A percentile compares a stretch with the other conserved stretches of the same genome.
phyloP scores from a whole-genome alignment of 2,113 vertebrate genomes.

The Lucifuga dentata region DNA sequence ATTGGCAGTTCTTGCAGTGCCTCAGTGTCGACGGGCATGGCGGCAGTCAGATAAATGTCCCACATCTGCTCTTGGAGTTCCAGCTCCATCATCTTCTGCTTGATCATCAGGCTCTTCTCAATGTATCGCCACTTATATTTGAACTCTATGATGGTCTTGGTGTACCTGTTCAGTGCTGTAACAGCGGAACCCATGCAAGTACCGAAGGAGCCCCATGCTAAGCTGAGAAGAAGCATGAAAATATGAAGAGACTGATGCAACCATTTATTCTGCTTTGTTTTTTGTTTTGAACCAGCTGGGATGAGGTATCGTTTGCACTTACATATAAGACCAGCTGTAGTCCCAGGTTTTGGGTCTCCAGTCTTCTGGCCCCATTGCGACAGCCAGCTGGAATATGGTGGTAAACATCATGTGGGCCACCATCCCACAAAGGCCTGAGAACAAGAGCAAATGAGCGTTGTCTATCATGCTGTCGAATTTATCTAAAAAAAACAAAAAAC shows the following conservation, averaged over 20 bases:
- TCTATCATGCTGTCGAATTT: no score
- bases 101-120: constrained; percentile 85
- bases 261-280: no score
- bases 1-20: constrained; percentile 64
- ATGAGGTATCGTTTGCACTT: constrained; percentile 29
- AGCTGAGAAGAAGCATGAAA: constrained; percentile 69
- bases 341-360: constrained; percentile 97
- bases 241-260: not conserved
- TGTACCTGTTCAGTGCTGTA: constrained; percentile 87
- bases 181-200: constrained; percentile 93
- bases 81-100: constrained; percentile 81
- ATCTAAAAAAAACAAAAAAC: no score
- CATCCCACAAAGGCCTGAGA: constrained; percentile 94
- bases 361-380: constrained; percentile 93
- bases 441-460: not conserved
- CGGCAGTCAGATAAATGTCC: constrained; percentile 82
- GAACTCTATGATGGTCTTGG: constrained; percentile 88
- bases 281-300: not conserved
- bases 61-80: constrained; percentile 83
- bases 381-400: constrained; percentile 94
- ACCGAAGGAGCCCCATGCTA: constrained; percentile 91
- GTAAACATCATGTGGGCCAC: constrained; percentile 99
- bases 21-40: constrained; percentile 67
- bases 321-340: constrained; percentile 98
- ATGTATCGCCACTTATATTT: constrained; percentile 88